phyloP scores from a whole-genome alignment of 92 coral and sea anemone species.

The Galaxea fascicularis region DNA sequence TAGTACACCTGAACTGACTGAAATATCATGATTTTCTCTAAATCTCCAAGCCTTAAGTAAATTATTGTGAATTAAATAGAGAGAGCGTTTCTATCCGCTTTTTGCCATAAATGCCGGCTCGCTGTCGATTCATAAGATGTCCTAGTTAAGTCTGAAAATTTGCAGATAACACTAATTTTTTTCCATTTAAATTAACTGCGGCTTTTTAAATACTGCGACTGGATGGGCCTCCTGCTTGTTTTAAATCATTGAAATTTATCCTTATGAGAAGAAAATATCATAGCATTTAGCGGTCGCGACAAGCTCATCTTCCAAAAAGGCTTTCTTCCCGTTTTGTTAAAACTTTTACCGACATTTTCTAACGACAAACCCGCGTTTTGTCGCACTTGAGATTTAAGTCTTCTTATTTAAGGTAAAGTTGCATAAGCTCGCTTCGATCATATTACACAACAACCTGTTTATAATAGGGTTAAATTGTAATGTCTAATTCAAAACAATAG shows the following conservation, averaged over 20 bases:
- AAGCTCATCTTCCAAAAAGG: neutral
- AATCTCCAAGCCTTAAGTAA: neutral
- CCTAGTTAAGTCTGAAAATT: constrained; percentile 7
- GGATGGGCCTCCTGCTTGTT: constrained; percentile 42
- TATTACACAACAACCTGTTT: constrained; percentile 41
- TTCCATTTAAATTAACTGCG: constrained; percentile 24
- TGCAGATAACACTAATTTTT: constrained; percentile 28
- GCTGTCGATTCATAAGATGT: neutral
- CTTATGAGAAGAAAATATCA: constrained; percentile 30
- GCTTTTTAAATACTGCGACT: constrained; percentile 30
- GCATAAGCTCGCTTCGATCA: constrained; percentile 2
- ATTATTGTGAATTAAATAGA: neutral
- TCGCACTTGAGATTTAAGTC: neutral
- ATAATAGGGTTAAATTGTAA: constrained; percentile 35
- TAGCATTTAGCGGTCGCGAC: constrained; percentile 17
- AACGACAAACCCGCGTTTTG: neutral
- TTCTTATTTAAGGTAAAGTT: neutral
- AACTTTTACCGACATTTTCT: neutral
- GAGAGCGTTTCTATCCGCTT: neutral
- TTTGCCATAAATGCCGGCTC: neutral
- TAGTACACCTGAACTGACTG: too few species aligned
- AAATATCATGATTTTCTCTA: too few species aligned
- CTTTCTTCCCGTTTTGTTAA: neutral
- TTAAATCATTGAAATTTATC: constrained; percentile 29
- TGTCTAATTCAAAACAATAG: constrained; percentile 25